Conservation (phyloP, 2,113 vertebrate species). For the Tachysurus vachellii region DNA sequence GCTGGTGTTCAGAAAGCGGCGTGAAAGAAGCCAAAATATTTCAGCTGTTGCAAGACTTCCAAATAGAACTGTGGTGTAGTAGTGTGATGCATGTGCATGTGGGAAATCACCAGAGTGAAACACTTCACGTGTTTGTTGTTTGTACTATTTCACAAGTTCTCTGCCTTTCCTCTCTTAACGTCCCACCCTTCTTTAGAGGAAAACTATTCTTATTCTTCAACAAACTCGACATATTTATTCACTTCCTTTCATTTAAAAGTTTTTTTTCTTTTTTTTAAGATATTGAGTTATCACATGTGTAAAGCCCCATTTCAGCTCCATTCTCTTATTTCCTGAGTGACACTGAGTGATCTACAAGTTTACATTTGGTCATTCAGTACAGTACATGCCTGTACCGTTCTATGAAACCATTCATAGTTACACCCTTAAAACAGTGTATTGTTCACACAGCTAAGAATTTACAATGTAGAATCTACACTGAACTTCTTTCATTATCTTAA, state of each 20-base stretch:
- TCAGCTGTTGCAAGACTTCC: slow-evolving; percentile 8
- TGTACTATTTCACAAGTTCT: slow-evolving; percentile 33
- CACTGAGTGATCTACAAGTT: not conserved
- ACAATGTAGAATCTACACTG: not conserved
- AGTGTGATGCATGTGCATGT: not conserved
- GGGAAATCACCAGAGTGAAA: not conserved
- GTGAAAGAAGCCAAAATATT: not conserved
- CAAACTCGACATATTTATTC: not conserved
- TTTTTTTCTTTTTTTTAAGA: not conserved
- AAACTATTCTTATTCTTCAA: not conserved
- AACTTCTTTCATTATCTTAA: not conserved
- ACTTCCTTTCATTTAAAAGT: not conserved
- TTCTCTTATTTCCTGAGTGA: not conserved
- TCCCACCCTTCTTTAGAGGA: not conserved
- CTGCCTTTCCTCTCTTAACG: slow-evolving; percentile 54
- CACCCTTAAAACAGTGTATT: not conserved
- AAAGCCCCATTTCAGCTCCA: not conserved
- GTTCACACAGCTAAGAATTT: not conserved
- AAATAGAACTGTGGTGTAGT: not conserved
- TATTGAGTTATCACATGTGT: not conserved
- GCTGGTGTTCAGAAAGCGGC: not conserved
- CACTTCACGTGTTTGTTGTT: not conserved
- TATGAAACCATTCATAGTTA: not conserved
- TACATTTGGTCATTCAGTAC: not conserved
- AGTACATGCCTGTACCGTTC: not conserved